phyloP scores from a whole-genome alignment of 2,797 vertebrate species.

The Schizopygopsis pylzovi region DNA sequence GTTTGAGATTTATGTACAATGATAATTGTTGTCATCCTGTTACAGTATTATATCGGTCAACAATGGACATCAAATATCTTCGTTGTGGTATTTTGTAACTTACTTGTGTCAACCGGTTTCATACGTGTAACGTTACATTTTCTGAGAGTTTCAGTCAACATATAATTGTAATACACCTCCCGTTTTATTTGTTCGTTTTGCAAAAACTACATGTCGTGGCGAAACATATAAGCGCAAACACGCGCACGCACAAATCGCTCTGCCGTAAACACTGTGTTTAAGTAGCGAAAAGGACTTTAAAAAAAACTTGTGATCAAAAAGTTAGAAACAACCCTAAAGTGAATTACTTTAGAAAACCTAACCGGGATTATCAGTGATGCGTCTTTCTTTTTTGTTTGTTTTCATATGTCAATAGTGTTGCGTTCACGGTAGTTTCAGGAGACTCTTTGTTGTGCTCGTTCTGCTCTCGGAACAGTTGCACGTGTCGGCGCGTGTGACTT shows the following conservation, averaged over 20 bases:
- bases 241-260: neutral
- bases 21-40: neutral
- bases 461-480: constrained; percentile 71
- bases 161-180: neutral
- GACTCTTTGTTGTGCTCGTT: constrained; percentile 78
- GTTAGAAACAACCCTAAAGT: neutral
- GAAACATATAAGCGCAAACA: neutral
- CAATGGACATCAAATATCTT: neutral
- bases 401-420: neutral
- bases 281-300: neutral
- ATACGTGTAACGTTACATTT: neutral
- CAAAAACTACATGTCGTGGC: neutral
- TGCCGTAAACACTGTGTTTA: neutral
- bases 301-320: constrained; percentile 19
- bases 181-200: too few relatives aligned
- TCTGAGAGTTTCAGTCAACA: neutral
- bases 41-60: neutral
- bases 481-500: constrained; percentile 80
- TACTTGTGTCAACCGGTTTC: neutral
- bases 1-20: neutral
- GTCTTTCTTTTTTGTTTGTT: neutral
- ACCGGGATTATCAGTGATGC: neutral
- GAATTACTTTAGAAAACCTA: neutral
- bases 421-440: neutral
- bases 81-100: constrained; percentile 1